Evolutionary conservation across 1,140 invertebrate genomes (phyloP).

Genomic region (Dolichoris vasculosae): DNA sequence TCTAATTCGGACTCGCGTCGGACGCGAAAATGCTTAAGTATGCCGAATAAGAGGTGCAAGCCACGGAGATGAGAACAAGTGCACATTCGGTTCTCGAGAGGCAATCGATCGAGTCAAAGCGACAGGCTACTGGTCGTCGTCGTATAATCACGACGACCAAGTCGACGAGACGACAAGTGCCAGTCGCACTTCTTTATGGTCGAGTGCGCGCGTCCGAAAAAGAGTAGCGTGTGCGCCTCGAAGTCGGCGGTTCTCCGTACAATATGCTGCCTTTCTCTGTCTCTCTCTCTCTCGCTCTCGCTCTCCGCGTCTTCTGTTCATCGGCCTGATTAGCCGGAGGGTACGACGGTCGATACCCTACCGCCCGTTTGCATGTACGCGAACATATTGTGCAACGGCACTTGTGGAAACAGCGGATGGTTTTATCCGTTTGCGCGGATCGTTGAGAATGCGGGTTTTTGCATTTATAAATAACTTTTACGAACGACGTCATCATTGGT

Average conservation of each 20-base stretch:
- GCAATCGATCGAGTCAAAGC: constrained; percentile 65
- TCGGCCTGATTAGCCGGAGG: constrained; percentile 20
- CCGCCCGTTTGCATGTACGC: not conserved
- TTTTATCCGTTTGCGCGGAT: not conserved
- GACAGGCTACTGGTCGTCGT: constrained; percentile 61
- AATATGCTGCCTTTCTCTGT: not conserved
- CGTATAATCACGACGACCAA: not conserved
- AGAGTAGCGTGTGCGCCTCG: not conserved
- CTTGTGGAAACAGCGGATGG: not conserved
- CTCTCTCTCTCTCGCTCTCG: constrained; percentile 37
- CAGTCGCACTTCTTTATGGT: constrained; percentile 42
- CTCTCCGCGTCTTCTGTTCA: not conserved
- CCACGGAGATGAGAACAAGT: not conserved
- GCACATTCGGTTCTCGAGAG: constrained; percentile 25
- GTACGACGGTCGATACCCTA: constrained; percentile 5
- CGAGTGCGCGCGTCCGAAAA: constrained; percentile 47
- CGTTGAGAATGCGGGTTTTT: not conserved
- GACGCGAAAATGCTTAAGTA: not conserved
- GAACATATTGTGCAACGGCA: not conserved
- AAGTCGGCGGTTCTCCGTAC: not conserved
- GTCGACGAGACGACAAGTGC: constrained; percentile 59
- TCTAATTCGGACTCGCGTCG: not conserved
- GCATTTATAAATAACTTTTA: not conserved
- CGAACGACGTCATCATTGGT: not conserved
- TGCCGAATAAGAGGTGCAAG: not conserved